phyloP scores from a whole-genome alignment of 2,797 vertebrate genomes.

The Lerista edwardsae region DNA sequence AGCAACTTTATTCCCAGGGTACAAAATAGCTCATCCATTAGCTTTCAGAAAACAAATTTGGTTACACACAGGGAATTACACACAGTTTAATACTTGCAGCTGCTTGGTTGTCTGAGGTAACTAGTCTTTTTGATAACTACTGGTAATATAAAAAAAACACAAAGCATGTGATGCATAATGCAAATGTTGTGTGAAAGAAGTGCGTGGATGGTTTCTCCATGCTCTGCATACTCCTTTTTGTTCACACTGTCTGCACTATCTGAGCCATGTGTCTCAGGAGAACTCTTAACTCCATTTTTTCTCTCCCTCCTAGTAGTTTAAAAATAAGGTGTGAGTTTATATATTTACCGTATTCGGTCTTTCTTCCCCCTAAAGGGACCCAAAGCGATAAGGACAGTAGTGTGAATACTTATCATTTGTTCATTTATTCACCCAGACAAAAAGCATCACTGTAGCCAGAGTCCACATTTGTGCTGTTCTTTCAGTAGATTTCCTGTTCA shows the following conservation, averaged over 20 bases:
- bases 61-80: not conserved
- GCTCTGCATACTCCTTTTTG: not conserved
- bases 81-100: not conserved
- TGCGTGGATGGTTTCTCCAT: not conserved
- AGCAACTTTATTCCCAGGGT: not conserved
- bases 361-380: too few species aligned
- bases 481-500: not conserved
- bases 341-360: too few species aligned
- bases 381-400: not conserved
- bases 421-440: not conserved
- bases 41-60: not conserved
- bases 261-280: slow-evolving; percentile 2
- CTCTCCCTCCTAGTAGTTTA: slow-evolving; percentile 9
- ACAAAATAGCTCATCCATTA: not conserved
- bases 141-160: too few species aligned
- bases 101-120: not conserved
- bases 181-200: not conserved
- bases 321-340: not conserved
- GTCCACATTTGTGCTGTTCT: slow-evolving; percentile 13
- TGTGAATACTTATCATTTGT: not conserved
- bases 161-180: not conserved
- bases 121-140: not conserved
- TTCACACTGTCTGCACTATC: slow-evolving; percentile 4
- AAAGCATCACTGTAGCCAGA: not conserved
- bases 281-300: slow-evolving; percentile 6